These are phyloP conservation scores for Dipodomys ordii DNA, from an alignment of 2,113 vertebrate species.

Conservation along the genomic window DNA sequence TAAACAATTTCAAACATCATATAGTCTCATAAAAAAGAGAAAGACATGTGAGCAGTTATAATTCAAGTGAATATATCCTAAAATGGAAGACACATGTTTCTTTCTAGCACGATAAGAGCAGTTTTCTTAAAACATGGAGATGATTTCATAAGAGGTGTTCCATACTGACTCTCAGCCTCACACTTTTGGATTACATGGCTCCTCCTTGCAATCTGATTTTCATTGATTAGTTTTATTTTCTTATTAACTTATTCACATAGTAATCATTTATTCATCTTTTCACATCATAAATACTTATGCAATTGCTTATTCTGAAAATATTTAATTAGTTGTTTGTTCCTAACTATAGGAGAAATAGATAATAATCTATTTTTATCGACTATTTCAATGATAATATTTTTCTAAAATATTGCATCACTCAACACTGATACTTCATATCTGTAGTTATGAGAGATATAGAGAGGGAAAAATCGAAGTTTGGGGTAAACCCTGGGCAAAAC, in stretches of 20 bases:
- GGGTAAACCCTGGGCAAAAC: too few species aligned
- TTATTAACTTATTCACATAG: slow-evolving; percentile 1
- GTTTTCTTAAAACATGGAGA: background rate
- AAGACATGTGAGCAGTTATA: background rate
- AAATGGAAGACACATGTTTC: background rate
- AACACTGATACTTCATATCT: too few species aligned
- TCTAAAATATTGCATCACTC: background rate
- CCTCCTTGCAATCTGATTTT: background rate
- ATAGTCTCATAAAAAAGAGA: background rate
- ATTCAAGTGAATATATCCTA: background rate
- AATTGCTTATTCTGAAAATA: background rate
- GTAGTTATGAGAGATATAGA: too few species aligned
- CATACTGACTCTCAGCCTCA: background rate
- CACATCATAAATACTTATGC: background rate
- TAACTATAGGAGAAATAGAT: background rate
- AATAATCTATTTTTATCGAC: background rate
- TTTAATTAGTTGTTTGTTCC: background rate
- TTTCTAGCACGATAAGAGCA: background rate
- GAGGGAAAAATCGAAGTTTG: too few species aligned
- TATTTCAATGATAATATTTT: background rate
- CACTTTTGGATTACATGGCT: background rate
- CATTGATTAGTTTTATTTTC: background rate
- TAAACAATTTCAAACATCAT: too few species aligned
- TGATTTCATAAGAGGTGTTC: background rate
- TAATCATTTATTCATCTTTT: background rate